A percentile compares a stretch with the other conserved stretches of the same genome.
Evolutionary conservation across 1,140 invertebrate genomes (phyloP).

Genomic region (Drosophila melanica): DNA sequence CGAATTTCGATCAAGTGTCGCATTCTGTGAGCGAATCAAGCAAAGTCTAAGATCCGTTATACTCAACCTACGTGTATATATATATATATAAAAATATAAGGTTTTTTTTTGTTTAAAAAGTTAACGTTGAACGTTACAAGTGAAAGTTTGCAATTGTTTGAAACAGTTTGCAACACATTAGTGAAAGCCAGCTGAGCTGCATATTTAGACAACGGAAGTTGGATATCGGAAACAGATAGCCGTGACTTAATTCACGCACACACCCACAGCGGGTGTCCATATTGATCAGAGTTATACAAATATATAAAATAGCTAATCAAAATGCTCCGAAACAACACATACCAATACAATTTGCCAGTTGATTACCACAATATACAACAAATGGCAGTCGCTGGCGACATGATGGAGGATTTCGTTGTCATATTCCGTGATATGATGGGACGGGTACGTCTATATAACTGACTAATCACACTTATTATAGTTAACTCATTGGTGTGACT

Average conservation of each 20-base stretch:
- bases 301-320: constrained; percentile 27
- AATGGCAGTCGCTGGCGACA: constrained; percentile 85
- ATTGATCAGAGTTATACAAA: neutral
- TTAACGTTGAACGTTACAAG: constrained; percentile 27
- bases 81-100: constrained; percentile 18
- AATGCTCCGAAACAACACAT: constrained; percentile 74
- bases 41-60: constrained; percentile 46
- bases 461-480: constrained; percentile 36
- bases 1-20: constrained; percentile 46
- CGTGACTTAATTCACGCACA: constrained; percentile 24
- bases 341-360: constrained; percentile 76
- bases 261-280: constrained; percentile 1
- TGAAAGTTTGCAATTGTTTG: constrained; percentile 69
- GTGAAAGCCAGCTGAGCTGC: constrained; percentile 54
- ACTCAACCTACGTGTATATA: constrained; percentile 18
- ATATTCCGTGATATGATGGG: constrained; percentile 86
- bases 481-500: constrained; percentile 35
- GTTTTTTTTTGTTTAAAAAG: constrained; percentile 49
- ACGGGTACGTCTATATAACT: constrained; percentile 84
- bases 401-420: constrained; percentile 87
- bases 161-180: constrained; percentile 41
- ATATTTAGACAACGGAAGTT: constrained; percentile 30
- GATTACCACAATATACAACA: constrained; percentile 82
- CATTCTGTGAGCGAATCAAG: constrained; percentile 41
- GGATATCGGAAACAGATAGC: constrained; percentile 23